Conservation (phyloP, 35 echinoderm and acorn worm species). For the Strongylocentrotus purpuratus region DNA sequence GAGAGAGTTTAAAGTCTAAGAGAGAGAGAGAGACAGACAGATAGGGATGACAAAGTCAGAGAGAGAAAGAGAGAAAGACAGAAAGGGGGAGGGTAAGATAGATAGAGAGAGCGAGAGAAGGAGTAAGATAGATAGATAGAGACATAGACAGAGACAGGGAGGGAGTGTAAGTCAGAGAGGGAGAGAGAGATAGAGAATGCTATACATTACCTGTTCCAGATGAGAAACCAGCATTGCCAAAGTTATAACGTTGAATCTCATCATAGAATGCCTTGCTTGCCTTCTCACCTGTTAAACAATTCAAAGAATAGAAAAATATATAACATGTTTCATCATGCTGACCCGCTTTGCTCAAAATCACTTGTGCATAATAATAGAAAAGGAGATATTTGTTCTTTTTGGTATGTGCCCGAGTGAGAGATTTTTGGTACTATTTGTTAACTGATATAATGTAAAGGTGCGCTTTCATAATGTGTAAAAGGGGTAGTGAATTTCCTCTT, state of each 20-base stretch:
- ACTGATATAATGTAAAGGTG: too few relatives aligned
- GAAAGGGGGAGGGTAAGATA: neutral
- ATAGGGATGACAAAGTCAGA: too few relatives aligned
- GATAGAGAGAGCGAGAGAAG: neutral
- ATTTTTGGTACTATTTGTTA: too few relatives aligned
- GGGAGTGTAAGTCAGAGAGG: neutral
- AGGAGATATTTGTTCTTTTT: too few relatives aligned
- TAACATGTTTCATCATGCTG: neutral
- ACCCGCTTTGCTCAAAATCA: too few relatives aligned
- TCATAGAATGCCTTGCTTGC: constrained; percentile 91
- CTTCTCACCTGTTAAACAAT: constrained; percentile 67
- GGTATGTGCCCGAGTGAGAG: too few relatives aligned
- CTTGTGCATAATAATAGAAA: too few relatives aligned
- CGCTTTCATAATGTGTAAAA: too few relatives aligned
- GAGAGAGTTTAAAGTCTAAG: too few relatives aligned
- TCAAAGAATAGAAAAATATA: neutral
- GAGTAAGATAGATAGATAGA: neutral
- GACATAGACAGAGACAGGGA: neutral
- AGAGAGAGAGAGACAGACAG: too few relatives aligned
- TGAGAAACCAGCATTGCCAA: constrained; percentile 69
- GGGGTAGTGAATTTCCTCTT: too few relatives aligned
- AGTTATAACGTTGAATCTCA: constrained; percentile 89
- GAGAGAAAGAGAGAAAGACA: too few relatives aligned
- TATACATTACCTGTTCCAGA: constrained; percentile 82
- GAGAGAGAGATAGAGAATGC: neutral